Percentiles rank a stretch among this genome's conserved stretches.
These are phyloP conservation scores for Geopemphigus sp. DNA, from an alignment of 1,140 invertebrate genomes.

Conservation along the genomic window DNA sequence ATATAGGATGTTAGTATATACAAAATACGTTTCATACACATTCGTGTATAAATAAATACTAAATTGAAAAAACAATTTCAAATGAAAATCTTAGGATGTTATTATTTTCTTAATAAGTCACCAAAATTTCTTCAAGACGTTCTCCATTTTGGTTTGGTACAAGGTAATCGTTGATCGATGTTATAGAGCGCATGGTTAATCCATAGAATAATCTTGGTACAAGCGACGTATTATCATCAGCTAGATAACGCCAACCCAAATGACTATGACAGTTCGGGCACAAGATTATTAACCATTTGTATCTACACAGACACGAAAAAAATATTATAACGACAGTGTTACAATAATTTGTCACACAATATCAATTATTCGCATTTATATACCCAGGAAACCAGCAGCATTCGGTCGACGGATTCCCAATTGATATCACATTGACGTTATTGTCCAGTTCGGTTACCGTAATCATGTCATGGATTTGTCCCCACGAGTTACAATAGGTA, in stretches of 20 bases:
- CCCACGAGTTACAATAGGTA: slow-evolving; percentile 36
- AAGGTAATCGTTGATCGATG: background rate
- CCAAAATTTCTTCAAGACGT: background rate
- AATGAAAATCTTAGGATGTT: no score
- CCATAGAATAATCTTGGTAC: slow-evolving; percentile 5
- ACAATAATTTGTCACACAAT: background rate
- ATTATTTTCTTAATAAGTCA: no score
- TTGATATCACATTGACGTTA: background rate
- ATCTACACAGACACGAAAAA: background rate
- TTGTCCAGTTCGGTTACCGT: slow-evolving; percentile 23
- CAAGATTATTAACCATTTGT: slow-evolving; percentile 21
- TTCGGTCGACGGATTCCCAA: background rate
- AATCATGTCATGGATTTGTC: slow-evolving; percentile 30
- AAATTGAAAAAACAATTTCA: background rate
- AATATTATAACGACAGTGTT: background rate
- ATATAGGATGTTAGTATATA: no score
- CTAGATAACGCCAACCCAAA: slow-evolving; percentile 22
- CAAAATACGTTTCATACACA: no score
- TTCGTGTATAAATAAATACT: no score
- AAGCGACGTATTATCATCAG: background rate
- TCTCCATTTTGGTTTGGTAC: background rate
- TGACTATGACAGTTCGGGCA: slow-evolving; percentile 19
- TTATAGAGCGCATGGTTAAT: background rate
- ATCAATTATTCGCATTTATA: background rate
- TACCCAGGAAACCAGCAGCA: slow-evolving; percentile 40